Percentiles rank a stretch among this genome's conserved stretches.
Conservation (phyloP, 2,113 vertebrate genomes). For the Deroptyus accipitrinus region DNA sequence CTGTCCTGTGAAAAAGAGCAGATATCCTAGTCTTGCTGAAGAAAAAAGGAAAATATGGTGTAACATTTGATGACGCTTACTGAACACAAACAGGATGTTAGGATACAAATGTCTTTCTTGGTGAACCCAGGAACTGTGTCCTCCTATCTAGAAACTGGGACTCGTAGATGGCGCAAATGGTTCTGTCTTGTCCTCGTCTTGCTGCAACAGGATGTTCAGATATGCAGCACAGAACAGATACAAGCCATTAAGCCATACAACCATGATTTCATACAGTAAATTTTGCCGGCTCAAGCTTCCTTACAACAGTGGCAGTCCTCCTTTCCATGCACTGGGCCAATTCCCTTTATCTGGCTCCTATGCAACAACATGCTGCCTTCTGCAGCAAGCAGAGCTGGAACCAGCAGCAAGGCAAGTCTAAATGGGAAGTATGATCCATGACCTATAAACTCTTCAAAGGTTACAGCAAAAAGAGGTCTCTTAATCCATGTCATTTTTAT, state of each 20-base stretch:
- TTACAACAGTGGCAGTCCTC: background rate
- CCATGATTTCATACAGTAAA: background rate
- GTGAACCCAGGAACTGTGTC: background rate
- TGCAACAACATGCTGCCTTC: background rate
- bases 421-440: background rate
- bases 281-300: background rate
- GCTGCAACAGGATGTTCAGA: background rate
- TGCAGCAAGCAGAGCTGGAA: background rate
- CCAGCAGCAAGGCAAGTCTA: background rate
- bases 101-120: rapidly evolving
- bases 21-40: background rate
- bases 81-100: background rate
- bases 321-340: background rate
- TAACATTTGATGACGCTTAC: background rate
- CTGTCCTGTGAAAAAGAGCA: background rate
- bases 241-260: background rate
- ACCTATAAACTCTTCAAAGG: background rate
- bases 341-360: background rate
- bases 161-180: background rate
- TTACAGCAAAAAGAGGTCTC: background rate
- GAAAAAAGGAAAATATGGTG: background rate
- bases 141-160: background rate
- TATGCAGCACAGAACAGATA: background rate
- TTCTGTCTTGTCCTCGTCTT: background rate
- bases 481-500: background rate